Evolutionary conservation across 2,113 vertebrate genomes (phyloP).

Genomic region (Callipepla squamata): DNA sequence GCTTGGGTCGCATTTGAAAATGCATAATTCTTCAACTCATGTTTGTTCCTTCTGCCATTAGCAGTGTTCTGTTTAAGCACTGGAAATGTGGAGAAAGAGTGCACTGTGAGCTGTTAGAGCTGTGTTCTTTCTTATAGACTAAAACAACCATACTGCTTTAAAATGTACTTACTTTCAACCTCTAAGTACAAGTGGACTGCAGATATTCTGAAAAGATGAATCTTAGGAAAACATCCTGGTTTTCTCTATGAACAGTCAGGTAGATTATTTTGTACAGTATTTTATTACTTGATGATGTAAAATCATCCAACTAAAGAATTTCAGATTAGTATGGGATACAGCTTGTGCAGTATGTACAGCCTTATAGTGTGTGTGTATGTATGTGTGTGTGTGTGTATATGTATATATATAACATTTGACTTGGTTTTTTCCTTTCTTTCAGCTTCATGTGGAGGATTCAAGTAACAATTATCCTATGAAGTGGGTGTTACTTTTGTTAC

Average conservation of each 20-base stretch:
- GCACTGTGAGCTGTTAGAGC: background rate
- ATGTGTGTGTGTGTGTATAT: background rate
- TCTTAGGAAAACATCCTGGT: background rate
- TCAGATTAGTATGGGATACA: background rate
- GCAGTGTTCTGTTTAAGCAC: background rate
- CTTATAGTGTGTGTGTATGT: background rate
- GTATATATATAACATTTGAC: background rate
- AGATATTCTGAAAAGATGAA: background rate
- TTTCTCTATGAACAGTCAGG: background rate
- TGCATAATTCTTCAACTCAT: background rate
- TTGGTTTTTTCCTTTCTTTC: background rate
- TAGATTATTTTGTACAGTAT: background rate
- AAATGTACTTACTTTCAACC: background rate
- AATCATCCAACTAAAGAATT: background rate
- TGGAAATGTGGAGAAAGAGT: background rate
- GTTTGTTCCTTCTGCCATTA: background rate
- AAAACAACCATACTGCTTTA: background rate
- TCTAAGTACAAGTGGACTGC: background rate
- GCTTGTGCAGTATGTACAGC: background rate
- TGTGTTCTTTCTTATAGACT: background rate
- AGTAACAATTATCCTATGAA: background rate
- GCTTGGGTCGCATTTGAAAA: background rate
- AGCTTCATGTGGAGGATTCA: background rate
- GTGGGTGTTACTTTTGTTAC: constrained; percentile 6
- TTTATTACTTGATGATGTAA: background rate